Evolutionary conservation across 2,797 vertebrate genomes (phyloP).

Genomic region (Falco cherrug): DNA sequence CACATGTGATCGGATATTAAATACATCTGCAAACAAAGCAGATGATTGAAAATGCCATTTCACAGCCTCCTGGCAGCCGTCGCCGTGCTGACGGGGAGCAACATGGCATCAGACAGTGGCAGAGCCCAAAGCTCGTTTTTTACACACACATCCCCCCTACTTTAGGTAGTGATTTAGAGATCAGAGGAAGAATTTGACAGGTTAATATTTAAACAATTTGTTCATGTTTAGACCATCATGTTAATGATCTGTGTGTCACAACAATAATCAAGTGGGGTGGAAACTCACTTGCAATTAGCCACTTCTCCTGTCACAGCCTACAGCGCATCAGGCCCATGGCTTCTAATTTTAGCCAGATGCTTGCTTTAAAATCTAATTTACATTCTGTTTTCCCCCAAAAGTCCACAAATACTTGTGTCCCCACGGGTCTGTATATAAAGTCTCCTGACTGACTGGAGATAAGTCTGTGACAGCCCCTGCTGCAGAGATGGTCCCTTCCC

Average conservation of each 20-base stretch:
- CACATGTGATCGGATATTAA: not conserved
- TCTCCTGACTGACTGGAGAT: not conserved
- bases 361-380: conserved; percentile 22
- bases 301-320: conserved; percentile 8
- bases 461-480: not conserved
- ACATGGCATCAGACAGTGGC: not conserved
- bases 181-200: conserved; percentile 7
- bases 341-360: conserved; percentile 47
- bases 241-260: conserved; percentile 32
- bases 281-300: conserved; percentile 6
- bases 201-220: conserved; percentile 37
- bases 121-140: not conserved
- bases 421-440: not conserved
- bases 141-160: not conserved
- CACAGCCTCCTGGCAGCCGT: not conserved
- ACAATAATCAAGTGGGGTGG: conserved; percentile 35
- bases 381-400: not conserved
- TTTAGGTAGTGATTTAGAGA: not conserved
- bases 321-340: not conserved
- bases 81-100: not conserved
- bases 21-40: not conserved
- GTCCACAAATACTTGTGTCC: not conserved
- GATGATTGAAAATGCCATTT: not conserved
- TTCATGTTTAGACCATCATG: not conserved
- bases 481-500: not conserved